Evolutionary conservation across 2,113 vertebrate species (phyloP).

Genomic region (Bufo bufo): DNA sequence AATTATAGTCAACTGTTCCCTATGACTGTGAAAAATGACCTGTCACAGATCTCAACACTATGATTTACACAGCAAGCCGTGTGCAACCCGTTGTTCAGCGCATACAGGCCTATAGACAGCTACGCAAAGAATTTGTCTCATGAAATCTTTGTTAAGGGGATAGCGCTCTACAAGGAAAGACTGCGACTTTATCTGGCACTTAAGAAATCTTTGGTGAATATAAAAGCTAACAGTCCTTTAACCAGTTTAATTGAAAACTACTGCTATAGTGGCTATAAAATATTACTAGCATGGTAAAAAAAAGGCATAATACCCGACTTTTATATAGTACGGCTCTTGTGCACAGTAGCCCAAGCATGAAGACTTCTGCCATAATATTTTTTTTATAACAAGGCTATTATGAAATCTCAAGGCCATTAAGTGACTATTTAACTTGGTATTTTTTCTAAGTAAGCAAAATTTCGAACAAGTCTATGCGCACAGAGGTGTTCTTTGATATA

Average conservation of each 20-base stretch:
- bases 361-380: constrained; percentile 33
- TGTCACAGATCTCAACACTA: constrained; percentile 40
- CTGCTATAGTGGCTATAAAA: constrained; percentile 47
- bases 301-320: constrained; percentile 38
- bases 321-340: constrained; percentile 40
- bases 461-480: not conserved
- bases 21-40: constrained; percentile 48
- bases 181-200: constrained; percentile 40
- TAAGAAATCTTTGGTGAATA: constrained; percentile 50
- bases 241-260: constrained; percentile 54
- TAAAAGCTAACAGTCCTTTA: constrained; percentile 53
- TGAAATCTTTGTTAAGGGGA: constrained; percentile 17
- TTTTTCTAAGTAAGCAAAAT: constrained; percentile 9
- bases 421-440: not conserved
- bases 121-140: constrained; percentile 29
- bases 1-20: constrained; percentile 52
- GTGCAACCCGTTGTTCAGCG: constrained; percentile 32
- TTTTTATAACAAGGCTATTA: constrained; percentile 25
- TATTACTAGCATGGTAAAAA: constrained; percentile 50
- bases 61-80: constrained; percentile 42
- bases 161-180: constrained; percentile 28
- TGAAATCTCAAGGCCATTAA: constrained; percentile 32
- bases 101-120: constrained; percentile 16
- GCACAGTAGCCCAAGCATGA: constrained; percentile 28
- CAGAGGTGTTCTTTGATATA: not conserved